Percentiles rank a stretch among this genome's conserved stretches.
These are phyloP conservation scores for Manis javanica DNA, from an alignment of 2,797 vertebrate genomes.

Conservation along the genomic window DNA sequence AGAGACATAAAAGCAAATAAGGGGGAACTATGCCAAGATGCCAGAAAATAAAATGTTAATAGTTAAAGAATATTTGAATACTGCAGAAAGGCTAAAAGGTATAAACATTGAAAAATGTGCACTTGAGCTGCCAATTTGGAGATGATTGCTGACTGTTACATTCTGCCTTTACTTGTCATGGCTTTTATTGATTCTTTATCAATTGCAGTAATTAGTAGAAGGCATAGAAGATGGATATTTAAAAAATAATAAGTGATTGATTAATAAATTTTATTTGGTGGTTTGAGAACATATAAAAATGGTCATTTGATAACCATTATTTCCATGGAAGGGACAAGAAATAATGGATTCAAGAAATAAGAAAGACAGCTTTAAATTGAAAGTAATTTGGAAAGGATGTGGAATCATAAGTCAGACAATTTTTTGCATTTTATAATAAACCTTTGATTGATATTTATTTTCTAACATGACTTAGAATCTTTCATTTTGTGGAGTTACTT, in stretches of 20 bases:
- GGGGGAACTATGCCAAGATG: neutral
- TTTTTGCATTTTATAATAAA: neutral
- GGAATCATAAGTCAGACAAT: conserved; percentile 42
- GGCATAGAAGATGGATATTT: neutral
- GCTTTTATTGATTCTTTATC: conserved; percentile 1
- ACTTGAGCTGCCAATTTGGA: neutral
- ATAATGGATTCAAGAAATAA: conserved; percentile 48
- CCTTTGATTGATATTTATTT: neutral
- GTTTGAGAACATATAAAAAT: neutral
- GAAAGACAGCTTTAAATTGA: conserved; percentile 48
- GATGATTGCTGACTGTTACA: neutral
- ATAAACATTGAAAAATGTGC: neutral
- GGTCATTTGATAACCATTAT: conserved; percentile 5
- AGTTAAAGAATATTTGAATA: neutral
- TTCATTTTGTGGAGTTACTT: neutral
- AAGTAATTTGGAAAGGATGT: conserved; percentile 59
- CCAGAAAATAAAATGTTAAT: neutral
- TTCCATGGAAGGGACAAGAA: conserved; percentile 22
- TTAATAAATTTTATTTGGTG: neutral
- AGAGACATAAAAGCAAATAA: neutral
- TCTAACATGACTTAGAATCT: neutral
- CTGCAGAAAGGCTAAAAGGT: neutral
- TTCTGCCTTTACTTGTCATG: neutral
- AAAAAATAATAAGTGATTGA: neutral
- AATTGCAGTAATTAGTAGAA: conserved; percentile 28